Base-by-base conservation (phyloP, 1,140 invertebrate species). In the Trachelipus rathkii region DNA sequence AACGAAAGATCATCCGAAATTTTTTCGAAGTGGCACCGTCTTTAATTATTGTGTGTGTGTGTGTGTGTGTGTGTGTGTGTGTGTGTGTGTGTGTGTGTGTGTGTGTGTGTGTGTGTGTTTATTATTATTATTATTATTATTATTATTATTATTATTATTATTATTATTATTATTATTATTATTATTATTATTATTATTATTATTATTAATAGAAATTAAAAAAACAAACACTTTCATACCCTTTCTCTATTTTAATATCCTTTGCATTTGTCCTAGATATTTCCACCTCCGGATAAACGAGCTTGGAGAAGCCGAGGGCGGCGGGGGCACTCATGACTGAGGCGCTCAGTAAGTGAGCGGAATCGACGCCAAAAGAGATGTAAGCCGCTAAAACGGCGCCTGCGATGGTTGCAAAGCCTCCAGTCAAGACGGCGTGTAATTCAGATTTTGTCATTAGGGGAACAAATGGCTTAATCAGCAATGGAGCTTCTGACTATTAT, bases 311-410 rank as follows among this genome's bases (percentile, higher is more conserved):
- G 81, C 92, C 93, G 6, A 99, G 85, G 0, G 95, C 91, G 33
- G 94, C 94, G 0, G 96, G 95, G 0, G 96, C 96, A 0, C 95
- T 93, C 96, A 99, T 98, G 0, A 98, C 90, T 67, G 93, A 95
- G 0, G 96, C 95, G 0, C 94, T 94, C 70, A 99, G 89, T 23
- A 94, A 84, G 85, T 94, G 91, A 0, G 90, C 88, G 1, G 93
- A 88, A 77, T 92, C 89, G 7, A 96, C 94, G 2, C 95, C 96
- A 84, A 95, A 96, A 19, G 88, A 88, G 46, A 97, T 93, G 83
- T 97, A 98, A 0, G 95, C 93, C 0, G 94, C 95, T 81, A 99
- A 86, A 0, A 96, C 93, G 0, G 93, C 92, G 89, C 95, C 96
- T 46, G 96, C 95, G 21, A 98, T 94, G 9, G 95, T 96, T 0